Conservation (phyloP, 53 echinoderm and acorn worm species). For the Pentamera pediparva region DNA sequence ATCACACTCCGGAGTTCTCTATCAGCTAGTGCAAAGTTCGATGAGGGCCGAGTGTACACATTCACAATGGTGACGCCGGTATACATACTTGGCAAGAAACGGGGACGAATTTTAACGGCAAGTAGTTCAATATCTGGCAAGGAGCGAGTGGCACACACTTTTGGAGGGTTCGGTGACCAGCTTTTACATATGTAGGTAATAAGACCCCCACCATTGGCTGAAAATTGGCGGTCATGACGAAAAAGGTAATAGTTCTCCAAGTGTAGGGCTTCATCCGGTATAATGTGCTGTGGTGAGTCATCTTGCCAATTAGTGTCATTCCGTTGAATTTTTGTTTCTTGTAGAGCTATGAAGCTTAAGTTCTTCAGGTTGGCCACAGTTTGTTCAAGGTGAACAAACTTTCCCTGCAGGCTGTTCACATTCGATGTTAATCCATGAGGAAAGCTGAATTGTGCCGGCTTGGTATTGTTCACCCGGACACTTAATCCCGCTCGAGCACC, state of each 20-base stretch:
- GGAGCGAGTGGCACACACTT: too few relatives aligned
- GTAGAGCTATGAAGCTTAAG: not conserved
- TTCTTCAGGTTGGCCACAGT: not conserved
- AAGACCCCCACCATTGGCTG: not conserved
- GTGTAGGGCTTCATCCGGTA: too few relatives aligned
- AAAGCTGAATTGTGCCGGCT: not conserved
- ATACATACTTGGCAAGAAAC: too few relatives aligned
- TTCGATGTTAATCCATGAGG: slow-evolving; percentile 1
- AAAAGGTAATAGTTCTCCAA: not conserved
- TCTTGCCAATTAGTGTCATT: not conserved
- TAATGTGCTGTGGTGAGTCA: too few relatives aligned
- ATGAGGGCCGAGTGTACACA: too few relatives aligned
- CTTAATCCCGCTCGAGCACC: not conserved
- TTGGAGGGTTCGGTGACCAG: not conserved
- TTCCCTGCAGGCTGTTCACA: slow-evolving; percentile 1
- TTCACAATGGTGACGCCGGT: too few relatives aligned
- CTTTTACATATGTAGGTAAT: not conserved
- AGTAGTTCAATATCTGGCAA: too few relatives aligned
- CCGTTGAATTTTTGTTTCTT: not conserved
- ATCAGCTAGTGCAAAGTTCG: too few relatives aligned
- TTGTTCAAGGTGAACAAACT: not conserved
- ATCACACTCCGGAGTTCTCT: too few relatives aligned
- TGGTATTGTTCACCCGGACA: not conserved
- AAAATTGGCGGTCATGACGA: slow-evolving; percentile 7
- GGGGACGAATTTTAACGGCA: too few relatives aligned